Evolutionary conservation across 2,888 invertebrate species (phyloP), one percentile per base, ranked within the genome.

Genomic region (Drosophila fungiperda): DNA sequence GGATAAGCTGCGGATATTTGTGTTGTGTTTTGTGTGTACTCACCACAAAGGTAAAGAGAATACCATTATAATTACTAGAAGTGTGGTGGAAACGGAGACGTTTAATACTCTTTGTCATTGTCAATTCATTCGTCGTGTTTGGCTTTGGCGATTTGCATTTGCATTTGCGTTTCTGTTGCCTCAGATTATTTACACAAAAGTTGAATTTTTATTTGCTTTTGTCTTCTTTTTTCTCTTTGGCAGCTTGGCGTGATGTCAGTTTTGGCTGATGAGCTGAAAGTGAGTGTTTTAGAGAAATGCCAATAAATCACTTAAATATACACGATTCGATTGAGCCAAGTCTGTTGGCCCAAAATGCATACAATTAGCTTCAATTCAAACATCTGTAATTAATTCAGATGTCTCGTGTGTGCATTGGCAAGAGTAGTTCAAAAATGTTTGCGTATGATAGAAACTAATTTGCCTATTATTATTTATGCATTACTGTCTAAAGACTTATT

Each of bases 81-180:
- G 80, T 81, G 80, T 83, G 80, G 80, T 83, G 80, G 80, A 79
- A 86, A 87, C 84, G 72, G 66, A 72, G 72, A 55, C 72, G 83
- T 76, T 82, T 92, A 92, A 91, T 91, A 92, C 92, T 92, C 86
- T 86, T 89, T 87, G 85, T 86, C 85, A 86, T 86, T 89, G 85
- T 86, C 85, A 80, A 86, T 86, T 86, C 85, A 85, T 85, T 85
- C 89, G 87, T 72, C 85, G 84, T 85, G 79, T 85, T 76, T 73
- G 59, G 45, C 62, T 69, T 61, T 57, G 58, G 58, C 62, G 81
- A 88, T 81, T 86, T 76, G 83, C 89, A 87, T 89, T 89, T 87
- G 85, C 87, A 87, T 85, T 89, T 82, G 85, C 77, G 77, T 72
- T 64, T 64, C 45, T 62, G 54, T 71, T 55, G 50, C 53, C 55